Evolutionary conservation across 2,113 vertebrate species (phyloP), one percentile per base, ranked within the genome.

Genomic region (Tretioscincus oriximinensis): DNA sequence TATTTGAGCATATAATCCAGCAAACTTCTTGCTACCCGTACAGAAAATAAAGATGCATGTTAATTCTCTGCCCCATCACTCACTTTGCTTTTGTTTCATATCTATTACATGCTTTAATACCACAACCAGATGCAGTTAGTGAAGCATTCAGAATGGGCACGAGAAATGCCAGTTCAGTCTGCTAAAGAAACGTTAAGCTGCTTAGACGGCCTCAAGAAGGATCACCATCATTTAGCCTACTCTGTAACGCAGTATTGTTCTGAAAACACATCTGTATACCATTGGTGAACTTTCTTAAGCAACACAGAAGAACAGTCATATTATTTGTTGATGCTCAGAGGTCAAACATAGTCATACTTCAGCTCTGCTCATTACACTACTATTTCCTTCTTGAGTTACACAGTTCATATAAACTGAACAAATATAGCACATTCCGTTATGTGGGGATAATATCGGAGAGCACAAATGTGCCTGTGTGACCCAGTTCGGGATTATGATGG

Each of bases 281-380:
- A 45, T 20, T 61, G 29, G n/a, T 51, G 45, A 51, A 29, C 41
- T 77, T 22, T 9, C 26, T 26, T 21, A 20, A 22, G 29, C 18
- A 7, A 5, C 21, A 9, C 49, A 24, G 64, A 49, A 51, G 45
- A 66, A 5, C 63, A 41, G 7, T n/a, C 26, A 26, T 29, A 58
- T 20, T 35, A 60, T 28, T 31, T 75, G 21, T 28, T 60, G 29
- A 29, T 49, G 12, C 35, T 60, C 21, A 71, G 84, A 80, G 72
- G 29, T 67, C 80, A 91, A 90, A 84, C 81, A 88, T 88, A 89
- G 65, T 51, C 20, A 0, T 73, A 83, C 81, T 86, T 88, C 77
- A 86, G 54, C 45, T 9, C 18, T 21, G 18, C 66, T 51, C 45
- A 65, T 81, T 63, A 54, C 1, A 29, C 9, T 60, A 24, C 72